Conservation (phyloP, 2,888 invertebrate species). For the Galerucella calmariensis region DNA sequence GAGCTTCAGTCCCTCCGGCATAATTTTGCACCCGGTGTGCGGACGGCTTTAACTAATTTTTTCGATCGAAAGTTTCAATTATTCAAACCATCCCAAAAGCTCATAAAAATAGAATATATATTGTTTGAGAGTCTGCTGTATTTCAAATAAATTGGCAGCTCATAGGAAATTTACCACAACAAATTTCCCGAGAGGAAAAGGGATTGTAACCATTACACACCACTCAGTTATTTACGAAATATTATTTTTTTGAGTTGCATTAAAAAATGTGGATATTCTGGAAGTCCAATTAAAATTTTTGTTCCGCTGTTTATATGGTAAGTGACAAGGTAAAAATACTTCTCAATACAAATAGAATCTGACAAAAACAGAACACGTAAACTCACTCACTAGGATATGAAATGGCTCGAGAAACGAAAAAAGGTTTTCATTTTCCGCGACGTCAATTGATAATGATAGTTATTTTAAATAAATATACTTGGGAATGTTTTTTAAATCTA, state of each 20-base stretch:
- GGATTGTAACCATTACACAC: too few relatives aligned
- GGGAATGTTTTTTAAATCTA: background rate
- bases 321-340: background rate
- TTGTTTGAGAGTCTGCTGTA: background rate
- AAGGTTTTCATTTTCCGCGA: too few relatives aligned
- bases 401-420: too few relatives aligned
- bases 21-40: background rate
- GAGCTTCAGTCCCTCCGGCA: too few relatives aligned
- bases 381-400: background rate
- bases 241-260: background rate
- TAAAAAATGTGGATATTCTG: background rate
- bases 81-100: background rate
- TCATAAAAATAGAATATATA: background rate
- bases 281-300: too few relatives aligned
- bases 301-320: background rate
- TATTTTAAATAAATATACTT: background rate
- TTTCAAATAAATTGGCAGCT: constrained; percentile 1
- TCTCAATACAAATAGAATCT: background rate
- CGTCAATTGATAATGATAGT: too few relatives aligned
- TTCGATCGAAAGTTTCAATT: background rate
- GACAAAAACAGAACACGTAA: background rate
- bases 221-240: background rate
- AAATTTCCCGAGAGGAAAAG: background rate
- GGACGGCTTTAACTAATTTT: background rate
- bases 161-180: background rate